Conservation (phyloP, 2,888 invertebrate genomes). For the Spicauda simplicius region DNA sequence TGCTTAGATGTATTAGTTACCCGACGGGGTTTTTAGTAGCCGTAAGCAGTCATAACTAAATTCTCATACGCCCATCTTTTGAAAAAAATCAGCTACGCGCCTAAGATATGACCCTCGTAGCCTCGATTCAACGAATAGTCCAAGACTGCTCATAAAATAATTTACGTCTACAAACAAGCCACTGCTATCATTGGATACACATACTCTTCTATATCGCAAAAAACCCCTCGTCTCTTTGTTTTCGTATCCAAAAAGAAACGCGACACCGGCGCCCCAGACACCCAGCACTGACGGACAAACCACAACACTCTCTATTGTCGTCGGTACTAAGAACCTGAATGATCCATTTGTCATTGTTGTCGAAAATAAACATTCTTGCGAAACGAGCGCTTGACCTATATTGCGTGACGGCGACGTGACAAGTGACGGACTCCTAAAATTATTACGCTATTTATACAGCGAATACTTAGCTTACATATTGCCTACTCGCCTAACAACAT, state of each 20-base stretch:
- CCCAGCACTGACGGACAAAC: conserved; percentile 1
- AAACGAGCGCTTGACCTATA: conserved; percentile 22
- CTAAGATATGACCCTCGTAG: too few species aligned
- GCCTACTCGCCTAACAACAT: neutral
- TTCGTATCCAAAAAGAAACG: neutral
- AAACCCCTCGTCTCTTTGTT: neutral
- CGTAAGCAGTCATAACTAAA: too few species aligned
- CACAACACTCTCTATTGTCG: neutral
- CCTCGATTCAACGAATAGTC: too few species aligned
- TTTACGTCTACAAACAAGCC: neutral
- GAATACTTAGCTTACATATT: conserved; percentile 6
- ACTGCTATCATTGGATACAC: neutral
- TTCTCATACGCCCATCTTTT: too few species aligned
- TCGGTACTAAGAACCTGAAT: neutral
- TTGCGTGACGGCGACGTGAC: conserved; percentile 10
- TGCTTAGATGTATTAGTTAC: too few species aligned
- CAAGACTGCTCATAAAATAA: too few species aligned
- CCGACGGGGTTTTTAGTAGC: too few species aligned
- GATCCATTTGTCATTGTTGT: conserved; percentile 25
- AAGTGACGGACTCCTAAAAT: conserved; percentile 22
- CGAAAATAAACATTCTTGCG: conserved; percentile 20
- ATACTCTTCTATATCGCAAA: too few species aligned
- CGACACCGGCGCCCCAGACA: neutral
- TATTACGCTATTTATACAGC: conserved; percentile 24
- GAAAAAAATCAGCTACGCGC: too few species aligned